Base-by-base conservation (phyloP, 2,113 vertebrate species). In the Narcine bancroftii region DNA sequence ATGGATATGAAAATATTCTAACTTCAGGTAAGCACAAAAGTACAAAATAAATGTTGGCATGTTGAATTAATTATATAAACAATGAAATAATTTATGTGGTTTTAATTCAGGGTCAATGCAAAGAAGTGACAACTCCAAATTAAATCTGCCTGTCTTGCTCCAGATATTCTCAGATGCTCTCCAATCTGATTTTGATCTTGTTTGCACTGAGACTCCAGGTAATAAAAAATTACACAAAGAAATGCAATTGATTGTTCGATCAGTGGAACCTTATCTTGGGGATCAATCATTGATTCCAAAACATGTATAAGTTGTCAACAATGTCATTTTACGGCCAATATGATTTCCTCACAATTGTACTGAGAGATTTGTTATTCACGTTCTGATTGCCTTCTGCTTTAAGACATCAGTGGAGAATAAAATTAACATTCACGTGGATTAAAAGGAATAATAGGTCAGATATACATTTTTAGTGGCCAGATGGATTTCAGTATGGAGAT, bases 401-500 rank as follows among this genome's bases (percentile, higher is more conserved):
- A 69, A 66, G 45, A 42, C 36, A 66, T 91, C 39, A 0, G 36
- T 45, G 13, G 65, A 56, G 60, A 45, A 26, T 91, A 13, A 91
- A 29, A 66, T 91, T 91, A 47, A 36, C 39, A 45, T 69, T 69
- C 63, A 69, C 11, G 33, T 69, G 21, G 21, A 91, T 33, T 91
- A 69, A 91, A 3, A 0, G 45, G 33, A n/a, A 29, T 26, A 4
- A 53, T 33, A 33, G 65, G 24, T 69, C 26, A 33, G 24, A 15
- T 91, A 65, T 15, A 69, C 39, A 10, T 69, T 71, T 36, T 47
- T 42, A 89, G 9, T 91, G 65, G 45, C 89, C 89, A 91, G 63
- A 91, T 69, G 24, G 63, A 91, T 91, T 91, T 91, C 24, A 91
- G 47, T 91, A 45, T 17, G 24, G 65, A 47, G 45, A 66, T 91